Evolutionary conservation across 1,140 invertebrate genomes (phyloP), one percentile per base, ranked within the genome.

Genomic region (Aphaenogaster rudis): DNA sequence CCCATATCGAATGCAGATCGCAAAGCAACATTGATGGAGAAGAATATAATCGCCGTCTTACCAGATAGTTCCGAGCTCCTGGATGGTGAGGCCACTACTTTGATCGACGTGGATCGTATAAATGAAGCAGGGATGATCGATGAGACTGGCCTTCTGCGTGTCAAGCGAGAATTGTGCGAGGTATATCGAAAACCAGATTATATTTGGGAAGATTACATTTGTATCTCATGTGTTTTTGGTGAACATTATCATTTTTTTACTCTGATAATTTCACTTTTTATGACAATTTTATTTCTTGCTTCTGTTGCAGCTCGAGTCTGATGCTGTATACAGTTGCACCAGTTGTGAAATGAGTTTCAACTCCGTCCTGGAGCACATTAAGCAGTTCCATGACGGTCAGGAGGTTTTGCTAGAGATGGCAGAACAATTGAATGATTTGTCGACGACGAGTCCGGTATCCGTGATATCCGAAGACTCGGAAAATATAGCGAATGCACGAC

Each of bases 331-430:
- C 88, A 96, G 95, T 79, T 97, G 97, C 88, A 96, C 96, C 84
- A 96, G 96, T 69, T 97, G 97, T 92, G 95, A 96, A 3, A 96
- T 97, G 45, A 96, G 96, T 86, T 97, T 97, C 88, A 95, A 95
- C 86, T 97, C 96, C 4, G 96, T 97, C 11, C 90, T 96, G 54
- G 96, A 97, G 4, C 97, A 97, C 88, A 96, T 97, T 87, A 95
- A 96, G 80, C 95, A 96, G 86, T 97, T 96, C 92, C 97, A 97
- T 82, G 96, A 96, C 92, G 96, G 97, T 66, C 96, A 97, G 92
- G 96, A 97, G 94, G 96, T 97, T 69, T 95, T 96, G 54, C 94
- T 97, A 59, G 96, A 97, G 90, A 95, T 95, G 94, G 93, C 92
- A 15, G 94, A 93, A 59, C 93, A 94, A 6, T 92, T 94, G 50